Conservation (phyloP, 2,113 vertebrate species). For the Oryzias melastigma region DNA sequence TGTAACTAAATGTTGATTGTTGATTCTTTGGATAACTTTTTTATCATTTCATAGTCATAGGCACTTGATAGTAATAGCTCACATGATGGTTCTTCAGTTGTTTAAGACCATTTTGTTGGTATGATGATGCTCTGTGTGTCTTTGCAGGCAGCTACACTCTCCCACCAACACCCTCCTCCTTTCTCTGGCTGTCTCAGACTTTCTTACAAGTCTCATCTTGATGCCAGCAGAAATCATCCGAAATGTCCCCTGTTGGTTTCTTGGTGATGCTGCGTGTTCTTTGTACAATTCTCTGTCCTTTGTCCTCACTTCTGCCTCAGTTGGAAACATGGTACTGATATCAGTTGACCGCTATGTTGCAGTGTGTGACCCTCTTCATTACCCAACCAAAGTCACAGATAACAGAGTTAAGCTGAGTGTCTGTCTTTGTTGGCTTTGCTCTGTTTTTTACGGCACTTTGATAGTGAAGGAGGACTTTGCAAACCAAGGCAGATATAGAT, state of each 20-base stretch:
- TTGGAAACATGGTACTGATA: slow-evolving; percentile 28
- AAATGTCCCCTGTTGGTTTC: slow-evolving; percentile 45
- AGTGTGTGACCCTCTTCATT: slow-evolving; percentile 43
- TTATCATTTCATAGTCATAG: too few relatives aligned
- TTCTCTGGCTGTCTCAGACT: slow-evolving; percentile 59
- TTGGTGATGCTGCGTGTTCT: slow-evolving; percentile 40
- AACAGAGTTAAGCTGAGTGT: slow-evolving; percentile 11
- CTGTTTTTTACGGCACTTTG: neutral
- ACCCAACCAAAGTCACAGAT: slow-evolving; percentile 29
- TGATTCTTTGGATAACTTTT: too few relatives aligned
- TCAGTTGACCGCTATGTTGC: slow-evolving; percentile 24
- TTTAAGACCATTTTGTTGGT: too few relatives aligned
- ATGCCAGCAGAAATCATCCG: slow-evolving; percentile 77
- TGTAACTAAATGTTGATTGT: too few relatives aligned
- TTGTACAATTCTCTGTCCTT: slow-evolving; percentile 11
- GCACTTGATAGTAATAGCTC: too few relatives aligned
- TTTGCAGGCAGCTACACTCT: slow-evolving; percentile 63
- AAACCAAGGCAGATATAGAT: neutral
- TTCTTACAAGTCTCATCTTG: slow-evolving; percentile 61
- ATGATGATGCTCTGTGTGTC: neutral
- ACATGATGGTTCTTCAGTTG: too few relatives aligned
- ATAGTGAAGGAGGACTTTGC: neutral
- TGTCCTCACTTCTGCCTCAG: slow-evolving; percentile 21
- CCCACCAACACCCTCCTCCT: slow-evolving; percentile 59
- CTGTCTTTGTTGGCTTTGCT: slow-evolving; percentile 29